Conservation (phyloP, 1,140 invertebrate genomes). For the Drosophila quadrilineata region DNA sequence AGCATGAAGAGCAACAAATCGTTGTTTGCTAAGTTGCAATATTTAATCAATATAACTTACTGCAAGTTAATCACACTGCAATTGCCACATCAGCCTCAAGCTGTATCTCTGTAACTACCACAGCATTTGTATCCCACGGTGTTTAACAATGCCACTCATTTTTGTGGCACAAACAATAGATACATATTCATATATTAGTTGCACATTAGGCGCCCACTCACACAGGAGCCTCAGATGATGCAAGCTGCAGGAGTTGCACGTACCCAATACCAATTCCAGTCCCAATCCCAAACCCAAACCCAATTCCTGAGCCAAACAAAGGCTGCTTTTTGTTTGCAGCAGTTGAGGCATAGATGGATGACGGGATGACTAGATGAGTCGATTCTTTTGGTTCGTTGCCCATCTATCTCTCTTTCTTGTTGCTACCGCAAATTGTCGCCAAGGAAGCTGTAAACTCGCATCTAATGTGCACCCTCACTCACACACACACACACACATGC, state of each 20-base stretch:
- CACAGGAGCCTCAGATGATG: conserved; percentile 25
- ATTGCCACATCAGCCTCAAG: neutral
- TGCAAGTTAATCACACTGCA: neutral
- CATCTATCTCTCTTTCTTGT: conserved; percentile 17
- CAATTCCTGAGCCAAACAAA: conserved; percentile 21
- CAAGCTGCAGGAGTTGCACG: conserved; percentile 29
- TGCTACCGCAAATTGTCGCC: conserved; percentile 46
- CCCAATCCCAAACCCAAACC: neutral
- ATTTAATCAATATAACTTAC: neutral
- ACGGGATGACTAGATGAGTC: neutral
- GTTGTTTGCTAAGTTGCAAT: conserved; percentile 16
- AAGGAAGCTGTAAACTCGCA: conserved; percentile 39
- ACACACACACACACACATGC: conserved; percentile 16
- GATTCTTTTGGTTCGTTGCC: neutral
- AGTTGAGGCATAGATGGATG: conserved; percentile 36
- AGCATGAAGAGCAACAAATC: conserved; percentile 22
- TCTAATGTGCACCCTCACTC: conserved; percentile 36
- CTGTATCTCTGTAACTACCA: neutral
- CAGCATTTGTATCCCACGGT: conserved; percentile 29
- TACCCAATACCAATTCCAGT: neutral
- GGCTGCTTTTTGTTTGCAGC: conserved; percentile 36
- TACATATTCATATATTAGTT: conserved; percentile 57
- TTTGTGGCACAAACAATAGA: conserved; percentile 35
- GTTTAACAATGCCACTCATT: conserved; percentile 33
- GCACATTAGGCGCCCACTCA: conserved; percentile 54